Conservation (phyloP, 1,140 invertebrate genomes). For the Cepaea nemoralis region DNA sequence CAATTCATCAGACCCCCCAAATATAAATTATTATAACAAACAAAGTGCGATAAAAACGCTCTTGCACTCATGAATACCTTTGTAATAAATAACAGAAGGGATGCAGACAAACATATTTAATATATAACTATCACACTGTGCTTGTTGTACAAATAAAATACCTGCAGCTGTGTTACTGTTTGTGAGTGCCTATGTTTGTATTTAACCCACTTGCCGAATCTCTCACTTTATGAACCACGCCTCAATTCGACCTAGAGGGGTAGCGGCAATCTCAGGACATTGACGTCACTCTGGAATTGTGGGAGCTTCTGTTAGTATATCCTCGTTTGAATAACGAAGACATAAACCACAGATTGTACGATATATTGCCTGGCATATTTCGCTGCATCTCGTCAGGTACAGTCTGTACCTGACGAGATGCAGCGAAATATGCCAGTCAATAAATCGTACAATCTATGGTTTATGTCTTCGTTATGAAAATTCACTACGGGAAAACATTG, state of each 20-base stretch:
- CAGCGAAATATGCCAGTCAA: too few relatives aligned
- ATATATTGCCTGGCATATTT: too few relatives aligned
- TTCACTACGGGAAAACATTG: too few relatives aligned
- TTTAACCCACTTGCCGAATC: background rate
- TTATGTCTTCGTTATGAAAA: too few relatives aligned
- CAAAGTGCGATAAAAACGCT: background rate
- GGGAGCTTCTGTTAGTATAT: background rate
- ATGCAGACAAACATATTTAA: background rate
- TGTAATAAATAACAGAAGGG: background rate
- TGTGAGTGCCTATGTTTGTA: constrained; percentile 18
- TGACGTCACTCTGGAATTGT: constrained; percentile 22
- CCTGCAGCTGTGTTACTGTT: background rate
- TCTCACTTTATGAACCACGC: constrained; percentile 1
- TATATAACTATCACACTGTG: too few relatives aligned
- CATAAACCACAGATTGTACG: too few relatives aligned
- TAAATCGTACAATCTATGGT: too few relatives aligned
- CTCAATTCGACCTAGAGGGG: constrained; percentile 27
- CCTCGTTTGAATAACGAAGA: too few relatives aligned
- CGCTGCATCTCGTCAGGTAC: too few relatives aligned
- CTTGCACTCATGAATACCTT: background rate
- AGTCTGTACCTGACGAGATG: too few relatives aligned
- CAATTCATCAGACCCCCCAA: background rate
- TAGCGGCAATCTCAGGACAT: background rate
- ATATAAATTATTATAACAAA: background rate
- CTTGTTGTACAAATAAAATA: background rate